Percentiles rank a stretch among this genome's conserved stretches.
phyloP scores from a whole-genome alignment of 2,797 vertebrate genomes.

The Myioborus miniatus region DNA sequence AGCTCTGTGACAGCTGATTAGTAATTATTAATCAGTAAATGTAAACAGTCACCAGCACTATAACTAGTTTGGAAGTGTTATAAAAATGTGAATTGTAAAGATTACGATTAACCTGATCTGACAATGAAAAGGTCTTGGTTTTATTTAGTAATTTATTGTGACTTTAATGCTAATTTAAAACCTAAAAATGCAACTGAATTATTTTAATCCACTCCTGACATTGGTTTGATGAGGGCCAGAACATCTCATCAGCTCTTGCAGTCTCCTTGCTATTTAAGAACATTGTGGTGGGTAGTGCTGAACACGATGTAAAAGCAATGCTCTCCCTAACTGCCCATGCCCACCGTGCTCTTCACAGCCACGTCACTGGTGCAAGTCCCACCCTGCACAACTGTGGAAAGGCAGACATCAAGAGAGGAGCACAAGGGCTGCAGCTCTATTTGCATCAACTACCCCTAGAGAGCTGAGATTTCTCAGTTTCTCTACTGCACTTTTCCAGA shows the following conservation, averaged over 20 bases:
- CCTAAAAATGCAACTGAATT: neutral
- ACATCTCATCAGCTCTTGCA: neutral
- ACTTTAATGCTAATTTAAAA: slow-evolving; percentile 8
- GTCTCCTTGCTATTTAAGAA: neutral
- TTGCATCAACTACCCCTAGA: neutral
- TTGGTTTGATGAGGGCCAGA: neutral
- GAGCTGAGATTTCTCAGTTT: neutral
- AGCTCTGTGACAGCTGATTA: neutral
- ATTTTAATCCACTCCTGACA: neutral
- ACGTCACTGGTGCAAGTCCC: accelerated
- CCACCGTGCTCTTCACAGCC: neutral
- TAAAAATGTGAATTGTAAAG: neutral
- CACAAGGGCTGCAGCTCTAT: neutral
- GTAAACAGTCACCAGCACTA: neutral
- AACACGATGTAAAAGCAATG: neutral
- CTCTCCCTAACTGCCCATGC: neutral
- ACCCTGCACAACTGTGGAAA: neutral
- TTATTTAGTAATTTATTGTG: neutral
- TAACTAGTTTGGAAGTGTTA: neutral
- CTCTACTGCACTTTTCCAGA: neutral
- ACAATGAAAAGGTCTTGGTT: neutral
- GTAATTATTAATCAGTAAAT: neutral
- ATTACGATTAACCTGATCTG: neutral
- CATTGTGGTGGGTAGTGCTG: neutral
- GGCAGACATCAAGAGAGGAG: neutral